Percentiles rank a stretch among this genome's conserved stretches.
These are phyloP conservation scores for Acanthis flammea DNA, from an alignment of 2,797 vertebrate genomes.

Conservation along the genomic window DNA sequence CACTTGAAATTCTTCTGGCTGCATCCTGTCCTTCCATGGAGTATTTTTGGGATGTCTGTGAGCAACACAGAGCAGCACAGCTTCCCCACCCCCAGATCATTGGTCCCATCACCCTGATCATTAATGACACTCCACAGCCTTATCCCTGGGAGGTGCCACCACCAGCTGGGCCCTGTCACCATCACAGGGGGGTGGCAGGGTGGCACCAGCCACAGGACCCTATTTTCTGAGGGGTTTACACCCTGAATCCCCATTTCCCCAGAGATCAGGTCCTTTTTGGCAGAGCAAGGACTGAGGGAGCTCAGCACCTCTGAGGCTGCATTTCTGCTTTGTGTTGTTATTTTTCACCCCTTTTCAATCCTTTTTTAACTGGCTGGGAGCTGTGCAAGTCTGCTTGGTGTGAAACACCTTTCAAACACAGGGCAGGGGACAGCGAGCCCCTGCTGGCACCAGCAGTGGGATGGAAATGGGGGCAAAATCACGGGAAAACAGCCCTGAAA, in stretches of 20 bases:
- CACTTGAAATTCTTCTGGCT: neutral
- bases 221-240: neutral
- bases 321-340: neutral
- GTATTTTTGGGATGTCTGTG: neutral
- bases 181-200: accelerated
- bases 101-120: accelerated
- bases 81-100: neutral
- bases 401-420: accelerated
- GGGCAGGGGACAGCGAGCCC: accelerated
- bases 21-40: neutral
- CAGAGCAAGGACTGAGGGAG: neutral
- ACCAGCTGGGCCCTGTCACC: neutral
- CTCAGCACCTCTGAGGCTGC: accelerated
- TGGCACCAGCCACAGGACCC: neutral
- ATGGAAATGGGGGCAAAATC: neutral
- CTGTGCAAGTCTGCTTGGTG: neutral
- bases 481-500: neutral
- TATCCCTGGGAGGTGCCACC: neutral
- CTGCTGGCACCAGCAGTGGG: accelerated
- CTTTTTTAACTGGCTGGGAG: accelerated
- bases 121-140: neutral
- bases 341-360: neutral
- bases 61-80: neutral
- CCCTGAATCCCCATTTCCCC: neutral
- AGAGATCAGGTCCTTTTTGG: accelerated